Base-by-base conservation (phyloP, 2,797 vertebrate species). In the Mormyrops boulengeri region DNA sequence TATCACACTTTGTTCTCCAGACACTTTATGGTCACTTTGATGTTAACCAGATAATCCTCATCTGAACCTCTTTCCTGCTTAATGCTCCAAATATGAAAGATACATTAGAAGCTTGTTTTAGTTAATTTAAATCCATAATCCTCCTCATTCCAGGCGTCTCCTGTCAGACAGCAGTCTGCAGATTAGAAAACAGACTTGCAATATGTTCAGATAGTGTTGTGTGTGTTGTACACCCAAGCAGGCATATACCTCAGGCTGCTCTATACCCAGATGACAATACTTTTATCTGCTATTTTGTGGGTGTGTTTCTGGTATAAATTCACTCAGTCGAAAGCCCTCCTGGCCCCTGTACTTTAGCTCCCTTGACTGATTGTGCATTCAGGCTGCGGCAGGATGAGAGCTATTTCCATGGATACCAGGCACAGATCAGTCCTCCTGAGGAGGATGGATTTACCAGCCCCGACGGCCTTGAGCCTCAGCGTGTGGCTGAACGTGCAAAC, bases 371-470 rank as follows among this genome's bases (percentile, higher is more conserved):
- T 57, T 87, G 85, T 53, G 84, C 22, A 49, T 87, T 87, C 50
- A 87, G 50, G 3, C 50, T 50, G 22, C 12, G 1, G 19, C 19
- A 1, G 4, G 85, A 87, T 60, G 85, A 87, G 53, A 57, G 85
- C 30, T 38, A 87, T 87, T 87, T 87, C 85, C 85, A 87, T 57
- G 85, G 85, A 87, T 87, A 87, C 85, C 85, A 87, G 85, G 53
- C 85, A 41, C 14, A 87, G 52, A 55, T 19, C 52, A 55, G 85
- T 60, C 52, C 52, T 41, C 17, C 85, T n/a, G 26, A 55, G 12
- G 85, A 30, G 49, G 49, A 19, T 41, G 52, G 53, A 86, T 86
- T 86, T 52, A 34, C 52, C 85, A 87, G 85, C 52, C 85, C 17
- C 8, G 34, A 17, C 41, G 85, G 14, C 26, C 85, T 60, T 57